A percentile compares a stretch with the other conserved stretches of the same genome.
phyloP scores from a whole-genome alignment of 2,113 vertebrate species.

The Hippocampus zosterae region DNA sequence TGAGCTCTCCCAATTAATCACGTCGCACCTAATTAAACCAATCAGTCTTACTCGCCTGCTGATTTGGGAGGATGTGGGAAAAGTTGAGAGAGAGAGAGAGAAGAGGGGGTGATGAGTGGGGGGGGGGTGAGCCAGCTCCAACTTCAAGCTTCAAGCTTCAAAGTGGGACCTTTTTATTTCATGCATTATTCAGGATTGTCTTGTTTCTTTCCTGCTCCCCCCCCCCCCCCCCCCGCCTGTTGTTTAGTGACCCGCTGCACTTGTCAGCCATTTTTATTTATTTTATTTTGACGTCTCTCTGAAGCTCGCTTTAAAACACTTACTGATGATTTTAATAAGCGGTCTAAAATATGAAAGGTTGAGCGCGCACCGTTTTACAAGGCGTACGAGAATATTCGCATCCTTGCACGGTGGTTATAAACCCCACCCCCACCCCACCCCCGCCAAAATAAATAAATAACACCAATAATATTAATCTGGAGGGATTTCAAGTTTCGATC shows the following conservation, averaged over 20 bases:
- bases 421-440: no score
- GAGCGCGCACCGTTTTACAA: slow-evolving; percentile 17
- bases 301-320: slow-evolving; percentile 25
- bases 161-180: slow-evolving; percentile 3
- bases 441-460: not conserved
- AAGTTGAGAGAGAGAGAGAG: not conserved
- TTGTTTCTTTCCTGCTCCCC: slow-evolving; percentile 47
- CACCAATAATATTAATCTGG: not conserved
- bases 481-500: slow-evolving; percentile 11
- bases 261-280: slow-evolving; percentile 21
- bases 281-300: slow-evolving; percentile 30
- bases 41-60: slow-evolving; percentile 48
- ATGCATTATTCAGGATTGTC: slow-evolving; percentile 64
- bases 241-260: slow-evolving; percentile 40
- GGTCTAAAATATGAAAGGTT: slow-evolving; percentile 30
- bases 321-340: slow-evolving; percentile 46
- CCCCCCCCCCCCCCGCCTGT: no score
- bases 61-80: slow-evolving; percentile 25
- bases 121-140: not conserved
- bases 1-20: slow-evolving; percentile 51
- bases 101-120: slow-evolving; percentile 28
- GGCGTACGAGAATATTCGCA: slow-evolving; percentile 11
- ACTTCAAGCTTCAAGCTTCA: slow-evolving; percentile 42
- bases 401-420: slow-evolving; percentile 22
- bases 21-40: slow-evolving; percentile 64